Evolutionary conservation across 1,140 invertebrate genomes (phyloP).

Genomic region (Drosophila tani): DNA sequence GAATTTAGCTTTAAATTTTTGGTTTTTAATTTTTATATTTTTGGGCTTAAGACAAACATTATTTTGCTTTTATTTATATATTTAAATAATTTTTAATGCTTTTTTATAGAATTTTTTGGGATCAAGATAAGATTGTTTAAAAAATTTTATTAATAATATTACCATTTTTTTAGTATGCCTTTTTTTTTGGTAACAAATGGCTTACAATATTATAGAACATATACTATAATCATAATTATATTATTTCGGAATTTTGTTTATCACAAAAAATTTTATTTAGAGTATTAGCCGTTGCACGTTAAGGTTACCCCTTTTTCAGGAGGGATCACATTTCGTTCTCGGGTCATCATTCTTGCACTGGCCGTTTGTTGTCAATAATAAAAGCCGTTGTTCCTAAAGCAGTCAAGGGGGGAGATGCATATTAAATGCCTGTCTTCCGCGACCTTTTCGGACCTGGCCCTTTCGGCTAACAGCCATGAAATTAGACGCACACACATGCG

Average conservation of each 20-base stretch:
- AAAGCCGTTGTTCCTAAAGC: constrained; percentile 44
- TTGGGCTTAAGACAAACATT: no score
- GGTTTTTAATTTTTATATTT: no score
- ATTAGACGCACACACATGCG: constrained; percentile 75
- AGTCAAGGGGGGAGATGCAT: constrained; percentile 50
- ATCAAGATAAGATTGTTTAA: no score
- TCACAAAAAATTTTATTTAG: background rate
- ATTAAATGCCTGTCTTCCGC: constrained; percentile 73
- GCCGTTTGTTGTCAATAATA: constrained; percentile 70
- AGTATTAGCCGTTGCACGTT: constrained; percentile 31
- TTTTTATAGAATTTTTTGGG: no score
- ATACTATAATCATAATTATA: no score
- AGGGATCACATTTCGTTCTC: constrained; percentile 31
- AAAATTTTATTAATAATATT: no score
- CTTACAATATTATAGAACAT: no score
- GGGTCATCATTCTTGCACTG: constrained; percentile 60
- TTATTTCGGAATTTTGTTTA: background rate
- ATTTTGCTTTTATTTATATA: no score
- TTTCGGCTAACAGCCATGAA: constrained; percentile 78
- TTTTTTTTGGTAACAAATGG: no score
- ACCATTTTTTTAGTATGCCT: no score
- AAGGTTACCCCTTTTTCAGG: background rate
- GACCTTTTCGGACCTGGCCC: constrained; percentile 73
- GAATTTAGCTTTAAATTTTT: no score
- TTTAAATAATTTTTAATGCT: no score